A percentile compares a stretch with the other conserved stretches of the same genome.
Conservation (phyloP, 1,140 invertebrate species). For the Sarcophaga peregrina region DNA sequence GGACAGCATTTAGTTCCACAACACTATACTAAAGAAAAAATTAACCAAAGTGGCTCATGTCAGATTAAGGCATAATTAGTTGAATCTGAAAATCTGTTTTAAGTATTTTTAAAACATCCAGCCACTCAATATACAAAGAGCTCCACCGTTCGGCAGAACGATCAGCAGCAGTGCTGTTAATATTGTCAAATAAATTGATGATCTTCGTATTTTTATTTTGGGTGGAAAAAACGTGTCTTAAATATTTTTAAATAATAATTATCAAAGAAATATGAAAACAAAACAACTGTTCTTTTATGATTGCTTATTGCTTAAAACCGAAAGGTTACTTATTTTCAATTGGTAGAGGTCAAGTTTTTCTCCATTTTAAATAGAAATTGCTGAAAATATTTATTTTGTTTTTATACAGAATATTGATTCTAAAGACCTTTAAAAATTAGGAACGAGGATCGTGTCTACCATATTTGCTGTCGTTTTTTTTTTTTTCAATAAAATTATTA, state of each 20-base stretch:
- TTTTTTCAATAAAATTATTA: no score
- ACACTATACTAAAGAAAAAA: not conserved
- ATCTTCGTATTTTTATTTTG: not conserved
- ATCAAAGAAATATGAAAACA: constrained; percentile 17
- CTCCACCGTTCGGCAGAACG: not conserved
- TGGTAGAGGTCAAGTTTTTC: constrained; percentile 31
- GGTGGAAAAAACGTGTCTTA: not conserved
- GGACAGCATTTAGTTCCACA: not conserved
- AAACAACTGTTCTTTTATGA: constrained; percentile 29
- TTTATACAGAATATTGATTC: not conserved
- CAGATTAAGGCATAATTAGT: constrained; percentile 48
- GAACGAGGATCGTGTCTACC: not conserved
- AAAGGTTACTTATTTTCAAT: constrained; percentile 37
- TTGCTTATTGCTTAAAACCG: not conserved
- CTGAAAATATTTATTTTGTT: not conserved
- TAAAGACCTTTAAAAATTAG: not conserved
- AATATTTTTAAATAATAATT: constrained; percentile 3
- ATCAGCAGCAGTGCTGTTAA: not conserved
- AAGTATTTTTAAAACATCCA: constrained; percentile 30
- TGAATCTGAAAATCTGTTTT: constrained; percentile 29
- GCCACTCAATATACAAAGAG: not conserved
- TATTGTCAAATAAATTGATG: not conserved
- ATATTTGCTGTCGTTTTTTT: constrained; percentile 9
- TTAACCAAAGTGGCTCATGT: constrained; percentile 47
- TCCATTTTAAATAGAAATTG: not conserved